Evolutionary conservation across 2,797 vertebrate genomes (phyloP), one percentile per base, ranked within the genome.

Genomic region (Lepidocolaptes lacrymiger): DNA sequence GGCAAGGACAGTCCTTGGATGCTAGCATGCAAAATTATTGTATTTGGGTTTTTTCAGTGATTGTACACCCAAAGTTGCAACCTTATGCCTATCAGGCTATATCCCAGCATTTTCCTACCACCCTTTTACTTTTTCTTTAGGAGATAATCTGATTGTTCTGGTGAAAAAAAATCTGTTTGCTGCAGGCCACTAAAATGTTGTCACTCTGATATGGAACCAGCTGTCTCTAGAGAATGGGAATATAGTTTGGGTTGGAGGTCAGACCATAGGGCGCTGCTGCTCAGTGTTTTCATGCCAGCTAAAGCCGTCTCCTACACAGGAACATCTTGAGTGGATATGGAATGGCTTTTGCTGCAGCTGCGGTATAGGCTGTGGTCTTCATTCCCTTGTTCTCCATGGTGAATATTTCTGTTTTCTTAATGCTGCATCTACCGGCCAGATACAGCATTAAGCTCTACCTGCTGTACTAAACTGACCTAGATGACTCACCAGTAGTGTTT

Each of bases 341-440:
- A 15, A n/a, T 64, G n/a, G 71, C 21, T 87, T 92, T 91, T 64
- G 28, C 58, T 89, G 74, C 54, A 68, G 39, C 32, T 72, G 39
- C 49, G 46, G 34, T 44, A 49, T 75, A 41, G 34, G 49, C 66
- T 89, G 41, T 68, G 46, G 13, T 79, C 32, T 4, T 36, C 22
- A 41, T 85, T 27, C 49, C 34, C 19, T 63, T 75, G 13, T 27
- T 88, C 20, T 56, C 0, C 0, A 62, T 39, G 49, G 23, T 72
- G 44, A 28, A 21, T 59, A 22, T 59, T 79, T 69, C 39, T 77
- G 17, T 48, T 75, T 58, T 43, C 37, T 39, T 43, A 28, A 32
- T 8, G 4, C 46, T 75, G 24, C 14, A n/a, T 58, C n/a, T 84
- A 3, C 30, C 4, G 43, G 30, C 6, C 49, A 36, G 51, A 13